Evolutionary conservation across 2,888 invertebrate species (phyloP).

Genomic region (Andricus quercusramuli): DNA sequence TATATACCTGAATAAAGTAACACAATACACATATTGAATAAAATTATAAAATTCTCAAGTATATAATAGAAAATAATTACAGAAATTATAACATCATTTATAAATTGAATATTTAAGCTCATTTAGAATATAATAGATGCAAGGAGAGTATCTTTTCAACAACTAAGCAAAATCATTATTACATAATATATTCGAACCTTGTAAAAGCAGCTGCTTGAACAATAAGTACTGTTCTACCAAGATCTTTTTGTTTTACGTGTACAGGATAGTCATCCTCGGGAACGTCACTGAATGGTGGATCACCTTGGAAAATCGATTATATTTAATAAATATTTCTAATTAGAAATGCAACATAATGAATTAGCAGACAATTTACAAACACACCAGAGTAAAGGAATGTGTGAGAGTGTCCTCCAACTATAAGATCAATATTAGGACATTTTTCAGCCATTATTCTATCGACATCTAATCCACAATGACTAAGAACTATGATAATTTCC

Average conservation of each 20-base stretch:
- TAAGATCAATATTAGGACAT: slow-evolving; percentile 86
- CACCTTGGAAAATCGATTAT: slow-evolving; percentile 55
- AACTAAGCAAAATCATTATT: neutral
- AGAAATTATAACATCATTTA: too few relatives aligned
- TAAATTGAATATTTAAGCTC: too few relatives aligned
- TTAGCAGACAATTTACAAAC: neutral
- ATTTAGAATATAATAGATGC: neutral
- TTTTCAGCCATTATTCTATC: slow-evolving; percentile 84
- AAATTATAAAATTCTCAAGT: too few relatives aligned
- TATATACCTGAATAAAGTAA: slow-evolving; percentile 81
- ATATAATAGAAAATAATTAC: too few relatives aligned
- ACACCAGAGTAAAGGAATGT: slow-evolving; percentile 85
- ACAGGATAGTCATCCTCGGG: slow-evolving; percentile 86
- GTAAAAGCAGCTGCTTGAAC: slow-evolving; percentile 88
- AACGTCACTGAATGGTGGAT: slow-evolving; percentile 66
- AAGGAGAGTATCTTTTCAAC: neutral
- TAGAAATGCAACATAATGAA: too few relatives aligned
- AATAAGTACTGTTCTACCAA: slow-evolving; percentile 82
- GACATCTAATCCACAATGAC: slow-evolving; percentile 88
- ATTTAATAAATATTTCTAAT: neutral
- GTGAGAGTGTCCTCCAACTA: slow-evolving; percentile 93
- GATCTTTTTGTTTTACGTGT: slow-evolving; percentile 81
- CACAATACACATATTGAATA: neutral
- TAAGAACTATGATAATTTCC: slow-evolving; percentile 90
- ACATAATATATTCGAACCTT: slow-evolving; percentile 71